Evolutionary conservation across 2,888 invertebrate species (phyloP).

Genomic region (Tinea pellionella): DNA sequence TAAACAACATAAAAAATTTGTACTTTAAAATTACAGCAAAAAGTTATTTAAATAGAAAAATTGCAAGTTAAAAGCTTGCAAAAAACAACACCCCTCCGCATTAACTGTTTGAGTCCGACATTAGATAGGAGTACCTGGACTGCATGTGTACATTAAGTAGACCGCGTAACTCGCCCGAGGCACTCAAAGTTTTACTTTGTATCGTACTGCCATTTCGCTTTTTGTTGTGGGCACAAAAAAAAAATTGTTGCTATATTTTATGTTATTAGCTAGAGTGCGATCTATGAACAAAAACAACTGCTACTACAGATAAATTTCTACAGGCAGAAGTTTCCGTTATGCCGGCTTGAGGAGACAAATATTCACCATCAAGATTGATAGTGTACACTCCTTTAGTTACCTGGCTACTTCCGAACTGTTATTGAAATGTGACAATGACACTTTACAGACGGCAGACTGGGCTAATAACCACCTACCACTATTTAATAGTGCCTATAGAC

Average conservation of each 20-base stretch:
- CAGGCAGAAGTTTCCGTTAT: no score
- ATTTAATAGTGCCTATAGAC: no score
- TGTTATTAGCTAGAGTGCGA: background rate
- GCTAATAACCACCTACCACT: no score
- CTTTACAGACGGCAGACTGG: no score
- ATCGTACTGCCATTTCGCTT: background rate
- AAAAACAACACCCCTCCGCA: background rate
- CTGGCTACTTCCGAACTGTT: no score
- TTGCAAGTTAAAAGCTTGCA: background rate
- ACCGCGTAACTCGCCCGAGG: background rate
- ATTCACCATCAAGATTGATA: no score
- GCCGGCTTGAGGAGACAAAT: no score
- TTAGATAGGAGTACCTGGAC: background rate
- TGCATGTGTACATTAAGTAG: background rate
- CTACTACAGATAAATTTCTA: no score
- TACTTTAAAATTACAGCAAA: background rate
- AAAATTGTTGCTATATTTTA: background rate
- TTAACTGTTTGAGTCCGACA: constrained; percentile 3
- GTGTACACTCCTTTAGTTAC: no score
- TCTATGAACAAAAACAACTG: no score
- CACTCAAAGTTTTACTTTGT: background rate
- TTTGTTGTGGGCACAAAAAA: background rate
- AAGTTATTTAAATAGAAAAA: background rate
- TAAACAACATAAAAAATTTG: no score
- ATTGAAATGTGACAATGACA: no score